Evolutionary conservation across 2,797 vertebrate species (phyloP).

Genomic region (Myripristis jacobus): DNA sequence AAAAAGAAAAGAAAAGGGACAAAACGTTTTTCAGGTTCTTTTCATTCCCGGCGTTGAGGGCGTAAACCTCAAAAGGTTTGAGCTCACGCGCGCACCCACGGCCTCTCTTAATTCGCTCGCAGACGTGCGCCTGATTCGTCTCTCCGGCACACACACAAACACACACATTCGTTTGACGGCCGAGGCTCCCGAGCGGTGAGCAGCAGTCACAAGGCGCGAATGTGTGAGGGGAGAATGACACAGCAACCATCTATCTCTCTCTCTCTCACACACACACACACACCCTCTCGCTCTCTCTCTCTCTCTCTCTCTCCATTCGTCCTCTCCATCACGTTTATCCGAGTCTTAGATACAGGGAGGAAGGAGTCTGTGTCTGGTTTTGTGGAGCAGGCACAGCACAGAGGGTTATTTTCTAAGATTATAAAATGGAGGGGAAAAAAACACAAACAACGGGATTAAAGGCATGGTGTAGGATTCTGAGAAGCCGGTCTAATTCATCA

Average conservation of each 20-base stretch:
- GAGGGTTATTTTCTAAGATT: conserved; percentile 51
- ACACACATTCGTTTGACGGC: background rate
- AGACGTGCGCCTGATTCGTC: background rate
- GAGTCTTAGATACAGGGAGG: conserved; percentile 7
- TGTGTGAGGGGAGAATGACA: conserved; percentile 54
- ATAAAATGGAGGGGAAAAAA: conserved; percentile 53
- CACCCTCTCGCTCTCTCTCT: background rate
- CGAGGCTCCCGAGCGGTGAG: conserved; percentile 39
- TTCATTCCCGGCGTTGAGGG: background rate
- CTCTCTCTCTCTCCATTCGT: background rate
- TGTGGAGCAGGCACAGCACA: conserved; percentile 17
- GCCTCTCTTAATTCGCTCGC: background rate
- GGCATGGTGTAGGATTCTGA: conserved; percentile 45
- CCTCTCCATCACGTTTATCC: background rate
- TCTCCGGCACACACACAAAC: background rate
- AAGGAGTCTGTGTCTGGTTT: conserved; percentile 10
- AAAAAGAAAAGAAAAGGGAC: no score
- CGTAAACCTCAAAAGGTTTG: background rate
- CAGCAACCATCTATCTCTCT: conserved; percentile 48
- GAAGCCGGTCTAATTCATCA: conserved; percentile 45
- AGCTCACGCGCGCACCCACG: background rate
- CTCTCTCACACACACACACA: background rate
- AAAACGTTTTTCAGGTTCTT: background rate
- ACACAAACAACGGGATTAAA: conserved; percentile 53
- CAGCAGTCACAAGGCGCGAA: conserved; percentile 55